A percentile compares a stretch with the other conserved stretches of the same genome.
phyloP scores from a whole-genome alignment of 1,140 invertebrate genomes.

The Temnothorax curvispinosus region DNA sequence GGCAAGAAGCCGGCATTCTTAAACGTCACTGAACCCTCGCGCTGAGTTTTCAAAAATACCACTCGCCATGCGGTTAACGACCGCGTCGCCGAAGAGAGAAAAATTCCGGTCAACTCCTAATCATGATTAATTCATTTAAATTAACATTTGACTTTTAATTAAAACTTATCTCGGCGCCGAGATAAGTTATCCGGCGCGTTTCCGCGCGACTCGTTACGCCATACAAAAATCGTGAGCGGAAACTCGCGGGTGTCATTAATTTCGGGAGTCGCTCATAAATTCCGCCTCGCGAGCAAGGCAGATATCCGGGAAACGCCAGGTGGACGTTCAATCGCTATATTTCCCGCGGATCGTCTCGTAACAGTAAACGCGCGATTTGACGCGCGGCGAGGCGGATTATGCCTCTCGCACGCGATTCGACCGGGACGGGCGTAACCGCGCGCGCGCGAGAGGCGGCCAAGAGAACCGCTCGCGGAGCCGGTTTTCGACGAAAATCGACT shows the following conservation, averaged over 20 bases:
- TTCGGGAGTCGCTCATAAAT: slow-evolving; percentile 32
- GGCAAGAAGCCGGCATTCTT: background rate
- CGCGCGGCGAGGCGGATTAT: no score
- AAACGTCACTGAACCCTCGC: background rate
- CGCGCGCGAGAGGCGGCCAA: background rate
- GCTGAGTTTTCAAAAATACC: background rate
- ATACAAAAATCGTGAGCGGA: background rate
- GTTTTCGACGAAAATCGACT: slow-evolving; percentile 42
- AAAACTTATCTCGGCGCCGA: background rate
- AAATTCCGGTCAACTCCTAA: background rate
- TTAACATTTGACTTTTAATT: slow-evolving; percentile 26
- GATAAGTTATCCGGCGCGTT: no score
- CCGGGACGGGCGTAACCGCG: slow-evolving; percentile 13
- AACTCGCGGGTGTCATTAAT: slow-evolving; percentile 5
- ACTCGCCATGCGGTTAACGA: background rate
- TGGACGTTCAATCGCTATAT: background rate
- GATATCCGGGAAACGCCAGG: background rate
- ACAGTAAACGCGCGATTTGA: slow-evolving; percentile 32
- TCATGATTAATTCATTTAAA: slow-evolving; percentile 28
- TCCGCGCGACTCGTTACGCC: background rate
- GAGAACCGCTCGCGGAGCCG: slow-evolving; percentile 5
- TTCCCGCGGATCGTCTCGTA: background rate
- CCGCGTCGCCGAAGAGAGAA: slow-evolving; percentile 4
- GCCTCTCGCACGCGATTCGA: no score
- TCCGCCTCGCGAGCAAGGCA: background rate